phyloP scores from a whole-genome alignment of 2,888 invertebrate species.

The Drosophila ezoana region DNA sequence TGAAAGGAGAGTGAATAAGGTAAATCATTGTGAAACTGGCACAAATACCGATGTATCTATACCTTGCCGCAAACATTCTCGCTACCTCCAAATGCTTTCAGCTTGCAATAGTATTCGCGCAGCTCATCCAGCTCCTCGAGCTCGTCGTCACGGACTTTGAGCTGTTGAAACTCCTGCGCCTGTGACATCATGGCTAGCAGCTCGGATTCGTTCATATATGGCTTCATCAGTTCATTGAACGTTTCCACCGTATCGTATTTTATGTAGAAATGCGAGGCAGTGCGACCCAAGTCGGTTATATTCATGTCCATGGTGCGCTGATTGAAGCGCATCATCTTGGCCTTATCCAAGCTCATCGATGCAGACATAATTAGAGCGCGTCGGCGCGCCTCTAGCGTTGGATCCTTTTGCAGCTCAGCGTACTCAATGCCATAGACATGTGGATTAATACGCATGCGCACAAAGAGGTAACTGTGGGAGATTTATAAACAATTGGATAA shows the following conservation, averaged over 20 bases:
- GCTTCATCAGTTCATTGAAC: constrained; percentile 93
- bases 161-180: constrained; percentile 97
- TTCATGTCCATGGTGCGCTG: constrained; percentile 92
- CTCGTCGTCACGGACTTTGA: constrained; percentile 98
- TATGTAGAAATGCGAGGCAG: constrained; percentile 98
- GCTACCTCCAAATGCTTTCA: constrained; percentile 92
- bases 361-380: constrained; percentile 91
- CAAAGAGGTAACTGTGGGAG: constrained; percentile 88
- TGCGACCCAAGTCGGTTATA: constrained; percentile 94
- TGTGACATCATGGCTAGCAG: constrained; percentile 96
- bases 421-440: constrained; percentile 89
- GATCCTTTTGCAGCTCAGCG: constrained; percentile 90
- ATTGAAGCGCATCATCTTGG: constrained; percentile 97
- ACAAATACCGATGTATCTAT: not conserved
- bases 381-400: constrained; percentile 91
- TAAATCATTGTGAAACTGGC: not conserved
- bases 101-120: constrained; percentile 90
- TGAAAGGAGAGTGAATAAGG: constrained; percentile 8
- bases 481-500: not conserved
- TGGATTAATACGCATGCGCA: constrained; percentile 97
- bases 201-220: constrained; percentile 93
- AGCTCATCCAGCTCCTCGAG: constrained; percentile 94
- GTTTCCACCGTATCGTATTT: constrained; percentile 97
- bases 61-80: constrained; percentile 97
- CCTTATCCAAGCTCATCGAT: constrained; percentile 94